Percentiles rank a stretch among this genome's conserved stretches.
Conservation (phyloP, 2,113 vertebrate genomes). For the Lanius collurio region DNA sequence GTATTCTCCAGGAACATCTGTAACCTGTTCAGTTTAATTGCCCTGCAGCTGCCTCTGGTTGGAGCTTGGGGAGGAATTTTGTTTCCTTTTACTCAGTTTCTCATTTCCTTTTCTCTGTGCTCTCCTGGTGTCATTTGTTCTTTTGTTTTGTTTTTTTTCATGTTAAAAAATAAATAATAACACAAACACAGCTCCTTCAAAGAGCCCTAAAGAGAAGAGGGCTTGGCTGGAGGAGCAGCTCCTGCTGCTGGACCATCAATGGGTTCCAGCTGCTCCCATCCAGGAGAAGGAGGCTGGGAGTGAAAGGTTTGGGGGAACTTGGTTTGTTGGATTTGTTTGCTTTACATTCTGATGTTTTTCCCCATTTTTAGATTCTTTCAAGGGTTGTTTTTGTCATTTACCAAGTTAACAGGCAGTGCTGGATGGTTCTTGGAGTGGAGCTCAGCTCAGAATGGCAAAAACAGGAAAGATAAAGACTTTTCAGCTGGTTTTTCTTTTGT, state of each 20-base stretch:
- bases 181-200: neutral
- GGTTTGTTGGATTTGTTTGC: neutral
- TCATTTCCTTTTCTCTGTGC: conserved; percentile 8
- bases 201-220: conserved; percentile 1
- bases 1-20: conserved; percentile 53
- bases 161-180: conserved; percentile 17
- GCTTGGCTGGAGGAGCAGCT: neutral
- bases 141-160: neutral
- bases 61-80: neutral
- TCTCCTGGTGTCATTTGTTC: neutral
- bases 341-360: neutral
- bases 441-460: neutral
- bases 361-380: neutral
- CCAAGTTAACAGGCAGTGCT: neutral
- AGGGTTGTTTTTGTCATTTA: neutral
- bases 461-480: neutral
- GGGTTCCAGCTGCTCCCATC: conserved; percentile 18
- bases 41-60: conserved; percentile 36
- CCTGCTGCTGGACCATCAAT: neutral
- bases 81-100: neutral
- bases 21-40: conserved; percentile 46
- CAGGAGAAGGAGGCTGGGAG: neutral
- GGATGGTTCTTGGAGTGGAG: neutral
- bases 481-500: neutral
- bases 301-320: neutral